Base-by-base conservation (phyloP, 2,888 invertebrate genomes). In the Tachina lurida region DNA sequence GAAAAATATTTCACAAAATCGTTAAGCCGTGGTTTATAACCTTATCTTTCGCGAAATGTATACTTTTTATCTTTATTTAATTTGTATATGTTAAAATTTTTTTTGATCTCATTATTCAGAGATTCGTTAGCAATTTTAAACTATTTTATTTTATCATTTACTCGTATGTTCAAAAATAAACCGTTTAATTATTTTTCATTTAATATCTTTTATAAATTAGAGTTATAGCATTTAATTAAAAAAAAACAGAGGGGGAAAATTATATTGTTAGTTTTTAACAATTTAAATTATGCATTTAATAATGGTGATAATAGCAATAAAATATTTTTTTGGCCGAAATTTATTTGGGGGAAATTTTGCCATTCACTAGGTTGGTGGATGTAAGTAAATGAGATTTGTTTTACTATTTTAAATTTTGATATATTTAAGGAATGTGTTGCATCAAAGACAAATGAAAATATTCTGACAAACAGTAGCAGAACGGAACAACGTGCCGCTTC, bases 231-330 rank as follows among this genome's bases (percentile, higher is more conserved):
- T 58, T 58, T 0, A 1, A 41, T 43, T 62, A 65, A 47, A 47
- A n/a, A 22, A 22, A 22, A 12, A 22, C 4, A 13, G 12, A 54
- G 22, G 19, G 2, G 2, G 19, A 19, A 65, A 10, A 47, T 45
- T 22, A 22, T 17, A 19, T 65, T 47, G 22, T 65, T 65, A 47
- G 17, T 13, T 45, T 13, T 65, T 15, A 65, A 65, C 10, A 65
- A 47, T 65, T 65, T 15, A 19, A 65, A 47, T 65, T 65, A 47
- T 47, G 9, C n/a, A 47, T 31, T 65, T 65, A 62, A 62, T 12
- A 41, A 62, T 62, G 3, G 4, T 43, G 2, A 17, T 17, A 62
- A 62, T 62, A 41, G 3, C 10, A 4, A 62, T 41, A 41, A 43
- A 43, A 62, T 13, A 56, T 15, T n/a, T 19, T 19, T 13, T 19